Conservation (phyloP, 37 sponge, comb jelly and placozoan species). For the Aphrocallistes beatrix region DNA sequence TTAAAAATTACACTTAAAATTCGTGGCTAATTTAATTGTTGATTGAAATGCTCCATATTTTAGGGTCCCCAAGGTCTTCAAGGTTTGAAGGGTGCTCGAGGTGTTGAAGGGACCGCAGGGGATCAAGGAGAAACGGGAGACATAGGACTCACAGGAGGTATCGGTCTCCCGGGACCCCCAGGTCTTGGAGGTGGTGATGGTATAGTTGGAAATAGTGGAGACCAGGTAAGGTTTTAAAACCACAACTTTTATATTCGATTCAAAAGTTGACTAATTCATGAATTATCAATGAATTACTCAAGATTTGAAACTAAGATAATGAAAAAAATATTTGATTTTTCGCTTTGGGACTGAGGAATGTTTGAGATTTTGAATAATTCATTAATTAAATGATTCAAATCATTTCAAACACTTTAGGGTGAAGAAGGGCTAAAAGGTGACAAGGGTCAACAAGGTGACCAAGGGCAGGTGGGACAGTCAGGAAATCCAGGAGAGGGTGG, state of each 20-base stretch:
- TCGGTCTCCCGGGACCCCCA: background rate
- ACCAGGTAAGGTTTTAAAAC: background rate
- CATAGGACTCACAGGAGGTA: background rate
- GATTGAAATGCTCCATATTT: background rate
- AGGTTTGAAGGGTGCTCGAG: slow-evolving; percentile 8
- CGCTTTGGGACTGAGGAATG: too few relatives aligned
- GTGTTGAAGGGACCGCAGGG: background rate
- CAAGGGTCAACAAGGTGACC: background rate
- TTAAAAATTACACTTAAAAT: background rate
- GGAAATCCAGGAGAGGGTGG: background rate
- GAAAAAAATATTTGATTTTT: too few relatives aligned
- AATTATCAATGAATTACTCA: too few relatives aligned
- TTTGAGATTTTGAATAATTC: too few relatives aligned
- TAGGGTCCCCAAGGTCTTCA: background rate
- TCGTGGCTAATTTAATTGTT: background rate
- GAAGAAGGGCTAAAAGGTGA: background rate
- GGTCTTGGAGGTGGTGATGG: background rate
- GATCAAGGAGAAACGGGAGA: slow-evolving; percentile 9
- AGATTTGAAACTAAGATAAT: too few relatives aligned
- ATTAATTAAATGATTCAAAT: too few relatives aligned
- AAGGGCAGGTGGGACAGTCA: background rate
- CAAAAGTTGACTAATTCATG: too few relatives aligned
- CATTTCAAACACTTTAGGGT: too few relatives aligned
- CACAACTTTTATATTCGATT: too few relatives aligned
- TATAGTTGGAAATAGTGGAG: slow-evolving; percentile 3